phyloP scores from a whole-genome alignment of 1,140 invertebrate species.

The Neocloeon triangulifer region DNA sequence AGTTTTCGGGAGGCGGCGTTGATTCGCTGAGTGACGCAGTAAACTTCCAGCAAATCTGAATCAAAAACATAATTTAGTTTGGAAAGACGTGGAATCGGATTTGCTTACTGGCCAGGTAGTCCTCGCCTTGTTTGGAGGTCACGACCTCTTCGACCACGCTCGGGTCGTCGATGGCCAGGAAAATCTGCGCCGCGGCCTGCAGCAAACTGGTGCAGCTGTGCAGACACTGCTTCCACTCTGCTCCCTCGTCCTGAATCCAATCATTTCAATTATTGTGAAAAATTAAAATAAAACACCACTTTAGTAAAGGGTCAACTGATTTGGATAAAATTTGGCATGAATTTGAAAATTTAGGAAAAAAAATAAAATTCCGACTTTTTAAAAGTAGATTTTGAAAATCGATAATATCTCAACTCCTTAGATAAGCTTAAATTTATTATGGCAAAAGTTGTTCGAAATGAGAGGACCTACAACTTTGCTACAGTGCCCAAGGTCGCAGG shows the following conservation, averaged over 20 bases:
- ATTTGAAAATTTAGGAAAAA: too few relatives aligned
- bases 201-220: constrained; percentile 26
- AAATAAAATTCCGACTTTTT: too few relatives aligned
- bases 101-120: constrained; percentile 31
- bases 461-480: too few relatives aligned
- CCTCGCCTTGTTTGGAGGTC: constrained; percentile 26
- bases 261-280: constrained; percentile 6
- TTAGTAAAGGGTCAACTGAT: too few relatives aligned
- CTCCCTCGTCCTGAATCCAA: too few relatives aligned
- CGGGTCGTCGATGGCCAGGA: constrained; percentile 27
- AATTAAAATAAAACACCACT: too few relatives aligned
- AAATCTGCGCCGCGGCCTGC: constrained; percentile 26
- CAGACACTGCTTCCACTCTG: constrained; percentile 34
- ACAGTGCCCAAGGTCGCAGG: too few relatives aligned
- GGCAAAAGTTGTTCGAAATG: too few relatives aligned
- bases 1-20: constrained; percentile 14
- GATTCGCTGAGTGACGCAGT: constrained; percentile 19
- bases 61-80: constrained; percentile 7
- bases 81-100: constrained; percentile 2
- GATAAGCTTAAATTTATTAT: too few relatives aligned
- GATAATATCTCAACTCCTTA: too few relatives aligned
- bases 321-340: too few relatives aligned
- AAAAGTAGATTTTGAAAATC: too few relatives aligned
- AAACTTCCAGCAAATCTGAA: constrained; percentile 24
- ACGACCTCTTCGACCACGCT: constrained; percentile 29